Percentiles rank a stretch among this genome's conserved stretches.
phyloP scores from a whole-genome alignment of 2,113 vertebrate species.

The Pardalotus punctatus region DNA sequence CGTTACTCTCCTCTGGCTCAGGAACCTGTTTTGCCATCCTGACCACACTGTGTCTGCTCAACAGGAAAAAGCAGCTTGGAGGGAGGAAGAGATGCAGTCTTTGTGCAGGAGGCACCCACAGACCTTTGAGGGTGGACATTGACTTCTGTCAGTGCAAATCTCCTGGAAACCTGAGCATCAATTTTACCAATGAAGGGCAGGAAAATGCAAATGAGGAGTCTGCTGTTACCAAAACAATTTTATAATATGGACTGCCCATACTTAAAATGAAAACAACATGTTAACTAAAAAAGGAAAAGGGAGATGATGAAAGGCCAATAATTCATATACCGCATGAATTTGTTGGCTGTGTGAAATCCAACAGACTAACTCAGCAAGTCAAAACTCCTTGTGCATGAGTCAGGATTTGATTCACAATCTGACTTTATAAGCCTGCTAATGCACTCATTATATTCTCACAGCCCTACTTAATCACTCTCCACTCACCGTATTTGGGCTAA shows the following conservation, averaged over 20 bases:
- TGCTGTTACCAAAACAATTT: not conserved
- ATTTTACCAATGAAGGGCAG: not conserved
- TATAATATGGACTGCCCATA: not conserved
- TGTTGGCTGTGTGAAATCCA: not conserved
- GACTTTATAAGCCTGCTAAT: slow-evolving; percentile 6
- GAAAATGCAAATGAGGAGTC: not conserved
- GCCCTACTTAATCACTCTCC: not conserved
- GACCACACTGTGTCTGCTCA: fast-evolving
- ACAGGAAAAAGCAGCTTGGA: not conserved
- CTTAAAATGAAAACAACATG: not conserved
- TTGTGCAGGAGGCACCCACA: not conserved
- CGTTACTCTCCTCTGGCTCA: not conserved
- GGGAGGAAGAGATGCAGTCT: not conserved
- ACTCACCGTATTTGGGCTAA: not conserved
- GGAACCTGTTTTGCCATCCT: not conserved
- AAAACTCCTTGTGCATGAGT: not conserved
- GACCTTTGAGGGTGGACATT: not conserved
- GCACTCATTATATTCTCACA: not conserved
- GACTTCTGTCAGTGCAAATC: not conserved
- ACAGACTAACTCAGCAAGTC: slow-evolving; percentile 5
- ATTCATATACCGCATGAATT: not conserved
- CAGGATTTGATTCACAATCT: slow-evolving; percentile 17
- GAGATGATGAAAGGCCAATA: not conserved
- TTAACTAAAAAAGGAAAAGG: not conserved
- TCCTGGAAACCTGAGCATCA: not conserved